phyloP scores from a whole-genome alignment of 2,113 vertebrate species.

The Oxyura jamaicensis region DNA sequence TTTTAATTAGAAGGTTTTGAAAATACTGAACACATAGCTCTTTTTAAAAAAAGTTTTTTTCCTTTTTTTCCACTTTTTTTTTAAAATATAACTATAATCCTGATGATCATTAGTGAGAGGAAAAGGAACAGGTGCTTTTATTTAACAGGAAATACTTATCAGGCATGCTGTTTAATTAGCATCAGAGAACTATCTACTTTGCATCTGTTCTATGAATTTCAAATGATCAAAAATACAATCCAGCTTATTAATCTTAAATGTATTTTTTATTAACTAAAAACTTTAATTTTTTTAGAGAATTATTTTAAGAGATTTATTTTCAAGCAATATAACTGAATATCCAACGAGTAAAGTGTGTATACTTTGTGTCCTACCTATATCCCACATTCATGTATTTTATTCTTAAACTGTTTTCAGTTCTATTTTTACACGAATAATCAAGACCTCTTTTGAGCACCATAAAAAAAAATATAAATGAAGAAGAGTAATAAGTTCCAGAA shows the following conservation, averaged over 20 bases:
- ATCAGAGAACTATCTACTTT: slow-evolving; percentile 14
- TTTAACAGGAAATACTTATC: slow-evolving; percentile 17
- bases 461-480: slow-evolving; percentile 4
- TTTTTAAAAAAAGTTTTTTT: not conserved
- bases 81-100: not conserved
- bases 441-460: not conserved
- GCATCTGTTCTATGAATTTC: not conserved
- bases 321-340: not conserved
- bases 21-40: not conserved
- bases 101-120: not conserved
- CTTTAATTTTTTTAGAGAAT: not conserved
- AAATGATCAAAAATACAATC: not conserved
- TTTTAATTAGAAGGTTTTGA: not conserved
- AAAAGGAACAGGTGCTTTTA: not conserved
- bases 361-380: slow-evolving; percentile 5
- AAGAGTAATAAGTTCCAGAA: slow-evolving; percentile 1
- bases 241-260: not conserved
- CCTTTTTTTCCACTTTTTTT: not conserved
- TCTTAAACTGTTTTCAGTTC: slow-evolving; percentile 11
- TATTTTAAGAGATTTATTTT: not conserved
- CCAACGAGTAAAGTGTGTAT: not conserved
- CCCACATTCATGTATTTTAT: not conserved
- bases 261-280: not conserved
- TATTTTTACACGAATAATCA: slow-evolving; percentile 30
- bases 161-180: not conserved